These are phyloP conservation scores for Platysteira castanea DNA, from an alignment of 2,113 vertebrate genomes.

Conservation along the genomic window DNA sequence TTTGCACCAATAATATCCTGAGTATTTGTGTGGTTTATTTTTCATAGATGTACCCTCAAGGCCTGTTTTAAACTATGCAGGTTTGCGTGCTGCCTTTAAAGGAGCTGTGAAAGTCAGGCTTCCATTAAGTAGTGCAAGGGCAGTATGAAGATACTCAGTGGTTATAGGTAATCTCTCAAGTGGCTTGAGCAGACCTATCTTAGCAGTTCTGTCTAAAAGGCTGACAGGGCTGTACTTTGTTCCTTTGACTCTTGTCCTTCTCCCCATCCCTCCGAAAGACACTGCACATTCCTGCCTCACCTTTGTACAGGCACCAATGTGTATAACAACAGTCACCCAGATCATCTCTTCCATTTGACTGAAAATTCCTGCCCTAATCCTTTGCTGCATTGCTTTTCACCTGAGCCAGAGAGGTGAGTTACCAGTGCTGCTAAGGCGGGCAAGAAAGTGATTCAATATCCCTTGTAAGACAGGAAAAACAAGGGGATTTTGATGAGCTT, in stretches of 20 bases:
- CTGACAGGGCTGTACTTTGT: background rate
- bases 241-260: background rate
- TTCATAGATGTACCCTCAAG: background rate
- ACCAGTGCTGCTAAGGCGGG: background rate
- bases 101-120: background rate
- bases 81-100: background rate
- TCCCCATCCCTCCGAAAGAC: background rate
- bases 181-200: background rate
- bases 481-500: background rate
- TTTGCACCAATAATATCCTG: background rate
- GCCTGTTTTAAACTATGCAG: background rate
- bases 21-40: background rate
- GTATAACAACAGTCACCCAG: rapidly evolving
- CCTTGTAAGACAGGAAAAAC: background rate
- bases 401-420: background rate
- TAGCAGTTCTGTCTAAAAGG: background rate
- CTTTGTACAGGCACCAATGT: background rate
- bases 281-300: background rate
- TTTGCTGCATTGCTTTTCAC: background rate
- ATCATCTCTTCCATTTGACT: background rate
- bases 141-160: background rate
- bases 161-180: background rate
- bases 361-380: background rate
- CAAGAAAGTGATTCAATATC: background rate
- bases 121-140: background rate